These are phyloP conservation scores for Barbus barbus DNA, from an alignment of 2,113 vertebrate genomes.

Conservation along the genomic window DNA sequence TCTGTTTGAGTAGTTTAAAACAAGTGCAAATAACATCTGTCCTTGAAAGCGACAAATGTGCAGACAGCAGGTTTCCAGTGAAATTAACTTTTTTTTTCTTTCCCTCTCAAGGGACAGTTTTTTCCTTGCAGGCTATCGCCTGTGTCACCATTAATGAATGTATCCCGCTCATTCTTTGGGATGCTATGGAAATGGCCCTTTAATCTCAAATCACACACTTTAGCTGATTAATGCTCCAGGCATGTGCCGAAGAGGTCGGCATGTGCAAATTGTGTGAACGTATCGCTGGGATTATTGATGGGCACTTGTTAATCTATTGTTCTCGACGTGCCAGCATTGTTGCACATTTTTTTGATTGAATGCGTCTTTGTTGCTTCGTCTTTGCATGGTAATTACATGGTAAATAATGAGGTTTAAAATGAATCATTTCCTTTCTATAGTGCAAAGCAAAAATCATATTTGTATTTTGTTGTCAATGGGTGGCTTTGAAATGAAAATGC, in stretches of 20 bases:
- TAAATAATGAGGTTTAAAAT: background rate
- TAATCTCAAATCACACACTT: conserved; percentile 32
- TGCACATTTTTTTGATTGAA: background rate
- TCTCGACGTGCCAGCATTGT: background rate
- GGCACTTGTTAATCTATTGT: background rate
- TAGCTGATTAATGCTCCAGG: conserved; percentile 4
- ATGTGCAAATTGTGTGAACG: background rate
- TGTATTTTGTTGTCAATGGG: background rate
- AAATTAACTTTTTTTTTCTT: background rate
- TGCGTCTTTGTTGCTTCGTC: background rate
- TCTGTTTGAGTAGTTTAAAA: background rate
- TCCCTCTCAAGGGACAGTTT: background rate
- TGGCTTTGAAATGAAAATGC: background rate
- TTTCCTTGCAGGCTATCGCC: background rate
- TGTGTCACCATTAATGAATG: background rate
- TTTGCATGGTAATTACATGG: background rate
- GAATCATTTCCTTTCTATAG: background rate
- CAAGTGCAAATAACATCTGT: background rate
- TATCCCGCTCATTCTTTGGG: background rate
- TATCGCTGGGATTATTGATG: conserved; percentile 12
- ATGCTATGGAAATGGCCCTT: background rate
- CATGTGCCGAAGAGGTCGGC: background rate
- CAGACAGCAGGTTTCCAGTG: conserved; percentile 1
- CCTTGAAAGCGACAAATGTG: background rate
- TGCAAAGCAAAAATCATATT: background rate